Conservation (phyloP, 1,140 invertebrate genomes). For the Leptinotarsa undecemlineata region DNA sequence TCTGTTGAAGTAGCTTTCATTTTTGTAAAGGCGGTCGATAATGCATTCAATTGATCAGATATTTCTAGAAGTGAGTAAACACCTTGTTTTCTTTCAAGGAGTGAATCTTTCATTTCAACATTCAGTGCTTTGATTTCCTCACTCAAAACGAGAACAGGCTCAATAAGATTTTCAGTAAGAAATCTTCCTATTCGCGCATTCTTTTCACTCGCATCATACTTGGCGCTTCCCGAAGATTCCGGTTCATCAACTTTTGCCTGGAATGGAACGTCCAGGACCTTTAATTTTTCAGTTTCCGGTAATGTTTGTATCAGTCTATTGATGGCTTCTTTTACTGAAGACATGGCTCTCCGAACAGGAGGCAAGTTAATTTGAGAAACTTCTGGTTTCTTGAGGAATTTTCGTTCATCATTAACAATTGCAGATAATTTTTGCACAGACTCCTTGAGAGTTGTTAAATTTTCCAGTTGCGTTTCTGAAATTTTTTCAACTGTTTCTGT, state of each 20-base stretch:
- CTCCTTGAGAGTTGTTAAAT: constrained; percentile 22
- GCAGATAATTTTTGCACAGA: constrained; percentile 29
- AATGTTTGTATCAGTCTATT: constrained; percentile 3
- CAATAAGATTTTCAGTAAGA: constrained; percentile 4
- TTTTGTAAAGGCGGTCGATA: constrained; percentile 1
- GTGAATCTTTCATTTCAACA: constrained; percentile 28
- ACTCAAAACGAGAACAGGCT: constrained; percentile 20
- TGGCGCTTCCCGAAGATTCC: not conserved
- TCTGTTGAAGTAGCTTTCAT: constrained; percentile 8
- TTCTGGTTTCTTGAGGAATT: constrained; percentile 28
- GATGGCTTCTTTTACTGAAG: constrained; percentile 24
- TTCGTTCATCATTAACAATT: constrained; percentile 26
- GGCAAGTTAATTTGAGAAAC: constrained; percentile 18
- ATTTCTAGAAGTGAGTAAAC: constrained; percentile 31
- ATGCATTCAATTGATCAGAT: constrained; percentile 13
- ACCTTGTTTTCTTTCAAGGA: constrained; percentile 32
- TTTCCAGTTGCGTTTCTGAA: not conserved
- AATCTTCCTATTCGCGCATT: not conserved
- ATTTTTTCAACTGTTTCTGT: not conserved
- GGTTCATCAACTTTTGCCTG: not conserved
- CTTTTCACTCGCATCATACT: not conserved
- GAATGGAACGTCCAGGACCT: not conserved
- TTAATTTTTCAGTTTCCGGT: constrained; percentile 4
- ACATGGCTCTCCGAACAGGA: constrained; percentile 22
- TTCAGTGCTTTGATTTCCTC: constrained; percentile 31